These are phyloP conservation scores for Turritopsis rubra DNA, from an alignment of 30 jellyfish, hydroid and myxozoan genomes.

Conservation along the genomic window DNA sequence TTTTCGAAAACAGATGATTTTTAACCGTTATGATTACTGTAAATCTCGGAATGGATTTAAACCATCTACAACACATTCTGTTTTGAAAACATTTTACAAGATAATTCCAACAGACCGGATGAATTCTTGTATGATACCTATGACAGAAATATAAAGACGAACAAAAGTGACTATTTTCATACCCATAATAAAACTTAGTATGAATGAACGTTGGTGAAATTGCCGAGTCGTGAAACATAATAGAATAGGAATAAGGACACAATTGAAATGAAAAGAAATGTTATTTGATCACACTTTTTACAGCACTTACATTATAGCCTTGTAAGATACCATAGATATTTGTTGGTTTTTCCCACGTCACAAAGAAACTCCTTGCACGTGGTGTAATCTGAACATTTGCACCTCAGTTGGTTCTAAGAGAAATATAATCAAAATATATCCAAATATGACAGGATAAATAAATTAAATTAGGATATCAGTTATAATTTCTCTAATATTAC, in stretches of 20 bases:
- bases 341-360: background rate
- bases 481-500: background rate
- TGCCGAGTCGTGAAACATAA: too few relatives aligned
- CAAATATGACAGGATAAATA: background rate
- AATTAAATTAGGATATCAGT: background rate
- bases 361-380: background rate
- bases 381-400: background rate
- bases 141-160: too few relatives aligned
- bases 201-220: too few relatives aligned
- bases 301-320: background rate
- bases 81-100: too few relatives aligned
- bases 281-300: too few relatives aligned
- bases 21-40: background rate
- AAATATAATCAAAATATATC: background rate
- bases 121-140: too few relatives aligned
- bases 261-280: too few relatives aligned
- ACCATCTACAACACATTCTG: background rate
- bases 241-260: too few relatives aligned
- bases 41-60: background rate
- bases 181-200: too few relatives aligned
- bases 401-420: background rate
- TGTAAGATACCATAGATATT: background rate
- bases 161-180: too few relatives aligned
- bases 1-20: background rate
- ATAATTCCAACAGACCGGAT: too few relatives aligned